These are phyloP conservation scores for Plebejus melissa DNA, from an alignment of 2,888 invertebrate species.

Conservation along the genomic window DNA sequence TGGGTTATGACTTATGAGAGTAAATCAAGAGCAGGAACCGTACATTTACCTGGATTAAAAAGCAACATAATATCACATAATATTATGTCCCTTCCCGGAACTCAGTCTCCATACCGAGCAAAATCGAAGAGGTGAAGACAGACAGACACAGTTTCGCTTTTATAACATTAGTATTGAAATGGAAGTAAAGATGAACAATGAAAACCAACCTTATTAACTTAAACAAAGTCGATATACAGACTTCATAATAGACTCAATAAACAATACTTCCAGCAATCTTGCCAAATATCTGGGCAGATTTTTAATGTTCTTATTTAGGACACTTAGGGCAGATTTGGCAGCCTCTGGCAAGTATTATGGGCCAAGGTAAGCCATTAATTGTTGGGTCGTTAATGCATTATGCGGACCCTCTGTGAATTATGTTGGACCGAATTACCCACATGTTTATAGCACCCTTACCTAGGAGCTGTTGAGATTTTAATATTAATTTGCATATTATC, in stretches of 20 bases:
- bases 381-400: not conserved
- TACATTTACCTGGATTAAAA: too few species aligned
- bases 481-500: not conserved
- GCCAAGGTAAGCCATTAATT: constrained; percentile 13
- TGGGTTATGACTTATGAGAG: too few species aligned
- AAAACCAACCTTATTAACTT: too few species aligned
- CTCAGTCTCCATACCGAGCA: too few species aligned
- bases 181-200: too few species aligned
- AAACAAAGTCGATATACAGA: too few species aligned
- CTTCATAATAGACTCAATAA: not conserved
- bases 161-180: too few species aligned
- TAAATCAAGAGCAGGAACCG: too few species aligned
- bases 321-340: not conserved
- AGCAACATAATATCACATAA: too few species aligned
- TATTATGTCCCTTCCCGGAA: too few species aligned
- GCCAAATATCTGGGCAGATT: not conserved
- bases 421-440: not conserved
- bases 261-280: not conserved
- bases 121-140: too few species aligned
- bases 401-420: not conserved
- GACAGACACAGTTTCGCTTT: too few species aligned
- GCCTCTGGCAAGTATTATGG: not conserved
- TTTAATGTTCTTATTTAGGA: constrained; percentile 15
- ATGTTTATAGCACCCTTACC: not conserved
- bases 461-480: not conserved